These are phyloP conservation scores for Meda fulgida DNA, from an alignment of 2,797 vertebrate species.

Conservation along the genomic window DNA sequence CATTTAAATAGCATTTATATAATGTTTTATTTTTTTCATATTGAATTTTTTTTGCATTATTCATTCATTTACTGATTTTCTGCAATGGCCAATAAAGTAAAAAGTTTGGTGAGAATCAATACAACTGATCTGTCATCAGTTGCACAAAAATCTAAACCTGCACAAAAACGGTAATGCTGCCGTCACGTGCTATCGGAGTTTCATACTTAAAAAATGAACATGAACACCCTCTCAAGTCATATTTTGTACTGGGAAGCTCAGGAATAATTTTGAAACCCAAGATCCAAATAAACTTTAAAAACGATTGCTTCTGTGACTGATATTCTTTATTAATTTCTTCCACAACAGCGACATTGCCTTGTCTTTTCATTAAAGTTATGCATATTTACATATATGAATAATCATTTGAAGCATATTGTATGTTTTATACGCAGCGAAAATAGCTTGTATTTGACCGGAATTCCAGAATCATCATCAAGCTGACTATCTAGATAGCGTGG, in stretches of 20 bases:
- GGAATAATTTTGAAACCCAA: background rate
- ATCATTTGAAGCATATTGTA: too few relatives aligned
- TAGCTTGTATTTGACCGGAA: too few relatives aligned
- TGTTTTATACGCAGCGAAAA: too few relatives aligned
- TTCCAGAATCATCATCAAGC: too few relatives aligned
- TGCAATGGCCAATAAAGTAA: background rate
- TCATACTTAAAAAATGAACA: background rate
- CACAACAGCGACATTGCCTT: background rate
- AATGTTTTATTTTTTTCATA: background rate
- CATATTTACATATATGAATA: too few relatives aligned
- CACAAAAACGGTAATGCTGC: conserved; percentile 24
- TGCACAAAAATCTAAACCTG: conserved; percentile 58
- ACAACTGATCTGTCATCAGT: background rate
- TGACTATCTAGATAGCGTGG: background rate
- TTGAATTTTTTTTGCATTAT: background rate
- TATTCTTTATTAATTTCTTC: background rate
- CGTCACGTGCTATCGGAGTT: background rate
- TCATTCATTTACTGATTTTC: background rate
- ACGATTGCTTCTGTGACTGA: background rate
- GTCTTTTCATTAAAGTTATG: too few relatives aligned
- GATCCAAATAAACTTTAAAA: background rate
- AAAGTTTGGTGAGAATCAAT: background rate
- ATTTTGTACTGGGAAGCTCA: background rate
- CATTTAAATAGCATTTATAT: background rate
- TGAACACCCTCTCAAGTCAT: background rate